phyloP scores from a whole-genome alignment of 2,113 vertebrate species.

The Romanogobio albipinnatus region DNA sequence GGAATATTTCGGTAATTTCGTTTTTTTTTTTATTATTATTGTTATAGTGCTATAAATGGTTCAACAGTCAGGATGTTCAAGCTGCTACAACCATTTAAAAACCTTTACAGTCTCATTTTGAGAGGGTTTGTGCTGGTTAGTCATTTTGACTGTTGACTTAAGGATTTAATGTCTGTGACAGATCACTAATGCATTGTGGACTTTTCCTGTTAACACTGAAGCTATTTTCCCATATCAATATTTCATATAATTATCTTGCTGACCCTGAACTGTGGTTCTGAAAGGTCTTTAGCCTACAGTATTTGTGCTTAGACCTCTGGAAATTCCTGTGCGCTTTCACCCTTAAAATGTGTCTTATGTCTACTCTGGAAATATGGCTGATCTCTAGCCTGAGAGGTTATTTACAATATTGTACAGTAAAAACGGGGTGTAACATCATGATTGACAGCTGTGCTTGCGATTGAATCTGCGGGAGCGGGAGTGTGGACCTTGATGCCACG shows the following conservation, averaged over 20 bases:
- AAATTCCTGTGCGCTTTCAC: constrained; percentile 20
- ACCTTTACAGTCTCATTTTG: neutral
- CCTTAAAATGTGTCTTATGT: neutral
- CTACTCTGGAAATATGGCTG: neutral
- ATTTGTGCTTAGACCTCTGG: neutral
- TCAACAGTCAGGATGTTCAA: neutral
- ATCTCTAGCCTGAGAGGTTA: neutral
- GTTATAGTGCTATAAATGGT: neutral
- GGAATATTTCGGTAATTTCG: neutral
- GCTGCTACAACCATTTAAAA: neutral
- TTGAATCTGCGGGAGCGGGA: too few species aligned
- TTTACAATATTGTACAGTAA: neutral
- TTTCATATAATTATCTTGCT: neutral
- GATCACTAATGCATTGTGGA: neutral
- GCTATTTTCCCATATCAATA: neutral
- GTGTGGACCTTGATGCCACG: too few species aligned
- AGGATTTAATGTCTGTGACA: neutral
- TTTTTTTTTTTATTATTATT: neutral
- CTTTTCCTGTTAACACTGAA: neutral
- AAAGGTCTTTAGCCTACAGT: neutral
- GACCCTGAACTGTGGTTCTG: neutral
- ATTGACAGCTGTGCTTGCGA: too few species aligned
- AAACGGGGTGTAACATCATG: too few species aligned
- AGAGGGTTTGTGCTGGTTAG: constrained; percentile 13
- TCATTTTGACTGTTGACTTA: neutral